phyloP scores from a whole-genome alignment of 1,140 invertebrate species.

The Panulirus ornatus region DNA sequence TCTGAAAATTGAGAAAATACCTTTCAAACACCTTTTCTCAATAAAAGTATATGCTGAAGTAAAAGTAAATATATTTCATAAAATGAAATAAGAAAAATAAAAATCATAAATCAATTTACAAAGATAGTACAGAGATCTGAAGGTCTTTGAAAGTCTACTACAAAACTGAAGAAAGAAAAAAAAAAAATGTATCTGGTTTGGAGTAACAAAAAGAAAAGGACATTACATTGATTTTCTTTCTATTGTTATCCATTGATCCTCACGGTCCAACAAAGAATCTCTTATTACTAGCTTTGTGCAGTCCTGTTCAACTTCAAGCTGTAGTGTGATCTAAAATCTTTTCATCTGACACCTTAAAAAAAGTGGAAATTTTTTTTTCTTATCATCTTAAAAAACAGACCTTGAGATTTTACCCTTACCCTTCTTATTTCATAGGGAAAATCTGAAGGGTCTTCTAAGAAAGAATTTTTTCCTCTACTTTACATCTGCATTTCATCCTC shows the following conservation, averaged over 20 bases:
- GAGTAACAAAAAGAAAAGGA: too few species aligned
- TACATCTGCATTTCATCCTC: too few species aligned
- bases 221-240: not conserved
- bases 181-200: too few species aligned
- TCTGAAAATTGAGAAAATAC: not conserved
- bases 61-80: not conserved
- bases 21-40: not conserved
- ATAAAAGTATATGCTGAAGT: not conserved
- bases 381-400: not conserved
- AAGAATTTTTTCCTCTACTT: too few species aligned
- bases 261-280: not conserved
- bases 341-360: too few species aligned
- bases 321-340: not conserved
- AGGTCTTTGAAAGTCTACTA: too few species aligned
- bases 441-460: not conserved
- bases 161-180: too few species aligned
- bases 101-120: not conserved
- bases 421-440: not conserved
- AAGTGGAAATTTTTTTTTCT: too few species aligned
- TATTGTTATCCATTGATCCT: not conserved
- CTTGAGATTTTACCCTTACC: not conserved
- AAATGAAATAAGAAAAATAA: not conserved
- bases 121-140: not conserved
- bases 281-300: not conserved
- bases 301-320: not conserved